These are phyloP conservation scores for Eolophus roseicapilla DNA, from an alignment of 2,113 vertebrate genomes.

Conservation along the genomic window DNA sequence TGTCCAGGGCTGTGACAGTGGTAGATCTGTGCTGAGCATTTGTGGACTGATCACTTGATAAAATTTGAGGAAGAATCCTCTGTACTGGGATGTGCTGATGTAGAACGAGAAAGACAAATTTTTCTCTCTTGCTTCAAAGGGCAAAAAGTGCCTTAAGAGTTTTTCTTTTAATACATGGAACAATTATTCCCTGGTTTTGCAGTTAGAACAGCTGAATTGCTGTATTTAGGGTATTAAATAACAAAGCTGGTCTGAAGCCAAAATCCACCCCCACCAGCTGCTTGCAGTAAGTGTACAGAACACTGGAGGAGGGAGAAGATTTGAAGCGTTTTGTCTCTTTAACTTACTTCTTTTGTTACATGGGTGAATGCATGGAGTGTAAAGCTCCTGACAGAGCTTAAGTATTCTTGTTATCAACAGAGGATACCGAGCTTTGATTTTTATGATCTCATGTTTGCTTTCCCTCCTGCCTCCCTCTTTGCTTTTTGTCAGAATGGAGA, in stretches of 20 bases:
- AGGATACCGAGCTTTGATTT: background rate
- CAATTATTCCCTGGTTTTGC: background rate
- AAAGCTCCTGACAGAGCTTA: background rate
- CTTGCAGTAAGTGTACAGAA: background rate
- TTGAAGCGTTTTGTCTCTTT: background rate
- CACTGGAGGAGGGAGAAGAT: background rate
- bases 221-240: background rate
- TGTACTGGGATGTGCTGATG: background rate
- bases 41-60: background rate
- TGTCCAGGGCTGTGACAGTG: background rate
- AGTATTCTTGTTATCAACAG: background rate
- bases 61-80: background rate
- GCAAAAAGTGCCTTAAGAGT: background rate
- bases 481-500: slow-evolving; percentile 86
- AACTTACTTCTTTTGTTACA: background rate
- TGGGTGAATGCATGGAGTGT: background rate
- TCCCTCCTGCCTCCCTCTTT: background rate
- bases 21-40: background rate
- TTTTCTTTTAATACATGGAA: background rate
- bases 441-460: background rate
- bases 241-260: background rate
- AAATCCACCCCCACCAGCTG: background rate
- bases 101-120: fast-evolving
- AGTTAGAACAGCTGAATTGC: background rate
- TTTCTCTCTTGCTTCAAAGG: background rate